Base-by-base conservation (phyloP, 2,888 invertebrate species). In the Monopis laevigella region DNA sequence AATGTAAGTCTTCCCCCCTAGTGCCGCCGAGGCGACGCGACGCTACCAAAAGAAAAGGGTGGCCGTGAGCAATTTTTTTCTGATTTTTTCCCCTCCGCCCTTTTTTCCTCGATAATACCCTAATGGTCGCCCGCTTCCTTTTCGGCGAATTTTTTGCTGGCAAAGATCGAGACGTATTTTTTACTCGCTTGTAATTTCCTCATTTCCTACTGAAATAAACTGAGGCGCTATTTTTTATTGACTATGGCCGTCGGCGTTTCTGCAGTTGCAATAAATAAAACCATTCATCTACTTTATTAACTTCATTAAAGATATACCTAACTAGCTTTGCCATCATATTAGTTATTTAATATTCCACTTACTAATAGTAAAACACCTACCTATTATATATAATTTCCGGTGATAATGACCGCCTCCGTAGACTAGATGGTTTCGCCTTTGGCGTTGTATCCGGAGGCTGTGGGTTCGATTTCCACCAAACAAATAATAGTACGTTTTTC, bases 121-220 rank as follows among this genome's bases (percentile, higher is more conserved):
- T 78, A 78, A 80, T 80, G 80, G 80, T 72, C 67, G 72, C 68
- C 64, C 58, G 75, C 75, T 80, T 80, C 78, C 77, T 78, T 77
- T 78, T 74, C 67, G 69, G 62, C 63, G 62, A 65, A 71, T 71
- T 73, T 69, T 64, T 59, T 56, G 56, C 54, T 54, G 57, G 48
- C 64, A 59, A 74, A 75, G 75, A 77, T 71, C 73, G 71, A 67
- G 69, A 70, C 66, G 68, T 68, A 67, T 75, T 78, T 78, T 77
- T 74, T 69, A 67, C 66, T 61, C 58, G 56, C 50, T 55, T 62
- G 75, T 74, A 74, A 74, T 77, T 77, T 72, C 62, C 65, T 65
- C 67, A 65, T 67, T 71, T 72, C 63, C 67, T 56, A 59, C 58
- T 55, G 60, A 65, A 68, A 69, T 67, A 68, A 65, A 65, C 63